phyloP scores from a whole-genome alignment of 2,888 invertebrate genomes.

The Drosophila affinis region DNA sequence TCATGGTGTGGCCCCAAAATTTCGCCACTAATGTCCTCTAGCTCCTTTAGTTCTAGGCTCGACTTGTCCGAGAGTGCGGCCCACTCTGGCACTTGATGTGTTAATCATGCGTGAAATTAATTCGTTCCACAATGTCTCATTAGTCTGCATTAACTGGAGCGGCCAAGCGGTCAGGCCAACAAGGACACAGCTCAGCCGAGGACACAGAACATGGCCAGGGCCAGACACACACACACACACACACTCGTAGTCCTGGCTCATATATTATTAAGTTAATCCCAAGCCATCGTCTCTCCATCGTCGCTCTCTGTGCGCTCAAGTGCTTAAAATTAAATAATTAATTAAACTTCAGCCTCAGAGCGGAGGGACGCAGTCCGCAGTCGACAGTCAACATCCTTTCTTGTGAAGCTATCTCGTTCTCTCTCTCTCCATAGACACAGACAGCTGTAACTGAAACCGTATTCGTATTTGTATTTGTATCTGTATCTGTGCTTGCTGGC shows the following conservation, averaged over 20 bases:
- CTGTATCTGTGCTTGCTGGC: slow-evolving; percentile 18
- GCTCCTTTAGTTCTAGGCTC: neutral
- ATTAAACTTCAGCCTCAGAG: slow-evolving; percentile 65
- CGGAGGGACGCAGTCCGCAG: neutral
- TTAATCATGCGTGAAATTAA: slow-evolving; percentile 82
- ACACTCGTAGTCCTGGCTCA: slow-evolving; percentile 43
- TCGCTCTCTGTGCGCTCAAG: slow-evolving; percentile 72
- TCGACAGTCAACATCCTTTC: slow-evolving; percentile 13
- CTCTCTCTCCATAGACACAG: neutral
- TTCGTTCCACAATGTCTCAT: slow-evolving; percentile 80
- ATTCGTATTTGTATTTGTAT: neutral
- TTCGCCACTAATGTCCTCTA: slow-evolving; percentile 30
- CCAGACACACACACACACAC: slow-evolving; percentile 34
- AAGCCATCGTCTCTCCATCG: slow-evolving; percentile 60
- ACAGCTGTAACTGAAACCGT: slow-evolving; percentile 8
- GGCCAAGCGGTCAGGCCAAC: slow-evolving; percentile 59
- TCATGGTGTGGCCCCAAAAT: slow-evolving; percentile 10
- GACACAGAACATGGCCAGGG: slow-evolving; percentile 33
- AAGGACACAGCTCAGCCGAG: slow-evolving; percentile 43
- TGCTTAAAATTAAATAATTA: slow-evolving; percentile 79
- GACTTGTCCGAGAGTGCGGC: slow-evolving; percentile 3
- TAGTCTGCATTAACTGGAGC: slow-evolving; percentile 80
- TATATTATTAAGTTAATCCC: slow-evolving; percentile 80
- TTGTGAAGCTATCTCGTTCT: neutral
- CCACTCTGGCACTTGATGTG: slow-evolving; percentile 72